These are phyloP conservation scores for Halocynthia aurantium DNA, from an alignment of 23 tunicate species.

Conservation along the genomic window DNA sequence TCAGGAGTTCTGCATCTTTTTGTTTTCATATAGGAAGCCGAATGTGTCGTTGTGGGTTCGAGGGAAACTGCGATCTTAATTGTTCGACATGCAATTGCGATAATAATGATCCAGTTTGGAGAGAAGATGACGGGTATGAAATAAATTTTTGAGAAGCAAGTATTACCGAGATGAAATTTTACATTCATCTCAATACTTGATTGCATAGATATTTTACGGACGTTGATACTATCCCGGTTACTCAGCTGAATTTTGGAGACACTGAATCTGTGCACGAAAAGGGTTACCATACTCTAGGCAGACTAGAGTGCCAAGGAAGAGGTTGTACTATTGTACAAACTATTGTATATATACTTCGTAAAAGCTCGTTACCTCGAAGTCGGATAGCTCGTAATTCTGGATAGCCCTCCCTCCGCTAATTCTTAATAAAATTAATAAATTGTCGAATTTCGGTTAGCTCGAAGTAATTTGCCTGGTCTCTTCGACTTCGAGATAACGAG, in stretches of 20 bases:
- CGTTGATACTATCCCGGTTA: neutral
- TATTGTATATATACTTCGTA: too few relatives aligned
- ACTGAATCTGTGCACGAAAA: neutral
- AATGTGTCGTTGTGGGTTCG: constrained; percentile 3
- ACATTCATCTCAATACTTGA: too few relatives aligned
- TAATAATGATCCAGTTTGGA: constrained; percentile 3
- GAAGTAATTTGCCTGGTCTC: too few relatives aligned
- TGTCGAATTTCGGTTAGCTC: neutral
- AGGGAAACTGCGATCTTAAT: neutral
- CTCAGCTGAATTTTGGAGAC: constrained; percentile 6
- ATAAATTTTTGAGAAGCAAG: too few relatives aligned
- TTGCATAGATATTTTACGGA: neutral
- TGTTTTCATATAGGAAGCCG: neutral
- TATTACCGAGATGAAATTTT: too few relatives aligned
- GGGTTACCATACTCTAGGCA: constrained; percentile 1
- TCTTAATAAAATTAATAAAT: too few relatives aligned
- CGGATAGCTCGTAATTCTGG: too few relatives aligned
- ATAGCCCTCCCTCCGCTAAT: too few relatives aligned
- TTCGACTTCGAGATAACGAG: too few relatives aligned
- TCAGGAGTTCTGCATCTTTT: too few relatives aligned
- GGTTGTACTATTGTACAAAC: neutral
- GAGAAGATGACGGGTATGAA: constrained; percentile 7
- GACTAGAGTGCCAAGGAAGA: constrained; percentile 7
- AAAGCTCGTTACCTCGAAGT: too few relatives aligned
- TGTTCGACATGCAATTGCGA: constrained; percentile 6